Evolutionary conservation across 2,113 vertebrate species (phyloP).

Genomic region (Zonotrichia leucophrys): DNA sequence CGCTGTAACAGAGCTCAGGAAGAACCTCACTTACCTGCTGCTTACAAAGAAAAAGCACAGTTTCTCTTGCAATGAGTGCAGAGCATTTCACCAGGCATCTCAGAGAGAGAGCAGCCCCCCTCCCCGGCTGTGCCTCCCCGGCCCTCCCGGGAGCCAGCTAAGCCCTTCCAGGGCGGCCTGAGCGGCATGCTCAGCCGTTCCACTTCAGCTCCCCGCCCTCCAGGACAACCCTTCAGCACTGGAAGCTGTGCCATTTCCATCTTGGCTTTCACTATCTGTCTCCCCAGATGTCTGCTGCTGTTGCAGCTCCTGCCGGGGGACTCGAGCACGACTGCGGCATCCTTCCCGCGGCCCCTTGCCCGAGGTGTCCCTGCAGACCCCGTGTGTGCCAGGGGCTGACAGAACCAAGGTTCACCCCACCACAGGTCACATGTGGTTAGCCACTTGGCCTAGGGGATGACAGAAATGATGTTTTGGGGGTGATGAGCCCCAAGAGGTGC

Average conservation of each 20-base stretch:
- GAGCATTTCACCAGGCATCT: not conserved
- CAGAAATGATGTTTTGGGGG: not conserved
- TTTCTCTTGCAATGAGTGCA: not conserved
- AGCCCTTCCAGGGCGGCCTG: not conserved
- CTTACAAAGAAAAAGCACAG: not conserved
- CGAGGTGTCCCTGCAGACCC: not conserved
- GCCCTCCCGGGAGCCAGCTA: constrained; percentile 14
- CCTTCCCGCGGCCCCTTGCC: not conserved
- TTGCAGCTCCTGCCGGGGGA: not conserved
- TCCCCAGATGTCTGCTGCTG: constrained; percentile 49
- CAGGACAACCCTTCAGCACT: constrained; percentile 51
- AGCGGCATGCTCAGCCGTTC: constrained; percentile 37
- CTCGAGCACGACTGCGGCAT: not conserved
- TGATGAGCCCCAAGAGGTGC: not conserved
- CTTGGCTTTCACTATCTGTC: constrained; percentile 57
- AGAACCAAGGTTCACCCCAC: not conserved
- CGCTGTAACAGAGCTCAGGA: not conserved
- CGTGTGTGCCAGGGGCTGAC: accelerated
- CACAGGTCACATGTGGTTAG: not conserved
- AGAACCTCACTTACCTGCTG: not conserved
- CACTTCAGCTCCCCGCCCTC: constrained; percentile 14
- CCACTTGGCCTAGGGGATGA: not conserved
- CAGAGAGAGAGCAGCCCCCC: not conserved
- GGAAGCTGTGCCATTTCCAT: constrained; percentile 28
- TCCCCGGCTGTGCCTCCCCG: not conserved